Evolutionary conservation across 2,113 vertebrate species (phyloP).

Genomic region (Campylorhamphus procurvoides): DNA sequence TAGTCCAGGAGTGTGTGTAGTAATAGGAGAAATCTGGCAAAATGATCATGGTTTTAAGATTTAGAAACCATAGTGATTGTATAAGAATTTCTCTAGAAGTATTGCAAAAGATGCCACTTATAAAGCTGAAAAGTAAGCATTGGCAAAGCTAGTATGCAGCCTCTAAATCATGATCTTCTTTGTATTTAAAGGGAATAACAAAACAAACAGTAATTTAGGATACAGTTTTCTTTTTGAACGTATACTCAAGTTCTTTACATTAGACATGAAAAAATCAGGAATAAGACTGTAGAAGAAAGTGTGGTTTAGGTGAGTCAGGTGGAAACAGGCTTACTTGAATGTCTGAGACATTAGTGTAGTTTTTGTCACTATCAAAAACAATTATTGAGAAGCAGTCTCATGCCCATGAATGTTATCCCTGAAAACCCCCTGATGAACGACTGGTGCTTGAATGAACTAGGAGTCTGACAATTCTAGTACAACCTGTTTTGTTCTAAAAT

Average conservation of each 20-base stretch:
- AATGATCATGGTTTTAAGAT: neutral
- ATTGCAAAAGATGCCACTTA: neutral
- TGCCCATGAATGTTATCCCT: neutral
- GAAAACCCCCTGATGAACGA: neutral
- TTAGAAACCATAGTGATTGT: neutral
- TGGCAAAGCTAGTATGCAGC: neutral
- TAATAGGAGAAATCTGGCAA: neutral
- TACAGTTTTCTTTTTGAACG: neutral
- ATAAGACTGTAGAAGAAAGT: neutral
- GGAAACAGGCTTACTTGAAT: neutral
- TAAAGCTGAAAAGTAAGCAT: neutral
- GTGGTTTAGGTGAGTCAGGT: neutral
- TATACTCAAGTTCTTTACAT: neutral
- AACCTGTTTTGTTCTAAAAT: neutral
- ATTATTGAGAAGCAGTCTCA: neutral
- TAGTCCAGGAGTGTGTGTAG: neutral
- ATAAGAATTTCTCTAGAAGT: neutral
- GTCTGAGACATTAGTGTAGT: neutral
- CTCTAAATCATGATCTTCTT: neutral
- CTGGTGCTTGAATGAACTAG: neutral
- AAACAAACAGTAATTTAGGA: neutral
- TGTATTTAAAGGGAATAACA: neutral
- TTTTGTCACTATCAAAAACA: neutral
- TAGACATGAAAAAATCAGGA: neutral
- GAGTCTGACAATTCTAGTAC: neutral